Percentiles rank a stretch among this genome's conserved stretches.
phyloP scores from a whole-genome alignment of 2,888 invertebrate species.

The Augiades crinisus region DNA sequence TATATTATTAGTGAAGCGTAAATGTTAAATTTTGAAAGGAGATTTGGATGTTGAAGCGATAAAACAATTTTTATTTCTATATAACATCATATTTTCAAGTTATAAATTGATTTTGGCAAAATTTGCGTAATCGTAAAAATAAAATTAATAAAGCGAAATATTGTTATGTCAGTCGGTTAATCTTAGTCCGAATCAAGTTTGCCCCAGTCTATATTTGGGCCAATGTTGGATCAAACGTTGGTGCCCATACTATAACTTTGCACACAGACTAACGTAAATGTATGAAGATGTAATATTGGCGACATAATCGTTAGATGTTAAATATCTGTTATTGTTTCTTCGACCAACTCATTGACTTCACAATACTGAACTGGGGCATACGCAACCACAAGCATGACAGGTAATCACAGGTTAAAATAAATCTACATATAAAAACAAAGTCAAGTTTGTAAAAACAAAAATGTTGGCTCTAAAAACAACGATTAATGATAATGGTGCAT shows the following conservation, averaged over 20 bases:
- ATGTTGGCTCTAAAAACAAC: conserved; percentile 10
- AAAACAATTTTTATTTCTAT: too few relatives aligned
- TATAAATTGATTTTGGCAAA: too few relatives aligned
- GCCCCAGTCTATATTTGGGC: conserved; percentile 1
- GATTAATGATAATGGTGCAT: conserved; percentile 20
- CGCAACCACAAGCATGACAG: not conserved
- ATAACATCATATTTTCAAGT: too few relatives aligned
- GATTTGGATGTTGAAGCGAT: too few relatives aligned
- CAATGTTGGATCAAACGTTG: conserved; percentile 1
- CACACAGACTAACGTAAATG: too few relatives aligned
- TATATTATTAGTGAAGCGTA: too few relatives aligned
- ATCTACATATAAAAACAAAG: too few relatives aligned
- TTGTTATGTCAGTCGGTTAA: conserved; percentile 64
- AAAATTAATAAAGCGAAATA: conserved; percentile 46
- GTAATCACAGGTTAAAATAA: not conserved
- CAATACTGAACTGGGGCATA: not conserved
- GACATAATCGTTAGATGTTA: too few relatives aligned
- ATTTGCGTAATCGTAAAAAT: conserved; percentile 34
- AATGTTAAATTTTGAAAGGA: too few relatives aligned
- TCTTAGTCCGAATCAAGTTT: conserved; percentile 45
- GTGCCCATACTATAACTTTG: not conserved
- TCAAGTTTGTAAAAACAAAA: conserved; percentile 22
- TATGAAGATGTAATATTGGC: too few relatives aligned
- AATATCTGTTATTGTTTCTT: too few relatives aligned
- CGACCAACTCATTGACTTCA: not conserved